phyloP scores from a whole-genome alignment of 2,113 vertebrate genomes.

The Cryptomyrus ogoouensis region DNA sequence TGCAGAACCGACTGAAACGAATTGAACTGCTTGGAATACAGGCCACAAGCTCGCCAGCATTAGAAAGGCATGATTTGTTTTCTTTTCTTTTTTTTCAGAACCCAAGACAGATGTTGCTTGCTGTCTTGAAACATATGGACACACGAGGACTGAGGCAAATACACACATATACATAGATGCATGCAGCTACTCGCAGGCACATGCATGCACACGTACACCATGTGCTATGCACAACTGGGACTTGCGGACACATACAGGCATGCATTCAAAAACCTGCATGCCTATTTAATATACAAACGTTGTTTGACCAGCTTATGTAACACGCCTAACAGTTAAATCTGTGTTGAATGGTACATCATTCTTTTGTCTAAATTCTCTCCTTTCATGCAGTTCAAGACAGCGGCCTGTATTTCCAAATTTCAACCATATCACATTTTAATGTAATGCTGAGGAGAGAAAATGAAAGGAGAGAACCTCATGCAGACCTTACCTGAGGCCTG shows the following conservation, averaged over 20 bases:
- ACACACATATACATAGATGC: neutral
- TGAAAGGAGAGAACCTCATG: slow-evolving; percentile 40
- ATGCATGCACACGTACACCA: neutral
- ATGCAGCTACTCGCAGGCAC: neutral
- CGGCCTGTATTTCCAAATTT: slow-evolving; percentile 43
- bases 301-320: slow-evolving; percentile 44
- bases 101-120: slow-evolving; percentile 19
- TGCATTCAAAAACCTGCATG: slow-evolving; percentile 17
- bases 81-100: neutral
- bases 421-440: slow-evolving; percentile 46
- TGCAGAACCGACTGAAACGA: slow-evolving; percentile 45
- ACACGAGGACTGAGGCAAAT: neutral
- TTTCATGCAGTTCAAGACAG: slow-evolving; percentile 42
- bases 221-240: neutral
- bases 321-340: slow-evolving; percentile 37
- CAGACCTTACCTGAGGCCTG: neutral
- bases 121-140: neutral
- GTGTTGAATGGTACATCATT: slow-evolving; percentile 46
- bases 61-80: neutral
- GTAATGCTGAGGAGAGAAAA: slow-evolving; percentile 51
- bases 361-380: slow-evolving; percentile 44
- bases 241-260: neutral
- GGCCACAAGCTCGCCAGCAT: slow-evolving; percentile 31
- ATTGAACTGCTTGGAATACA: slow-evolving; percentile 37
- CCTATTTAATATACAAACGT: slow-evolving; percentile 41